Percentiles rank a stretch among this genome's conserved stretches.
Conservation (phyloP, 2,113 vertebrate species). For the Corythornis cristatus region DNA sequence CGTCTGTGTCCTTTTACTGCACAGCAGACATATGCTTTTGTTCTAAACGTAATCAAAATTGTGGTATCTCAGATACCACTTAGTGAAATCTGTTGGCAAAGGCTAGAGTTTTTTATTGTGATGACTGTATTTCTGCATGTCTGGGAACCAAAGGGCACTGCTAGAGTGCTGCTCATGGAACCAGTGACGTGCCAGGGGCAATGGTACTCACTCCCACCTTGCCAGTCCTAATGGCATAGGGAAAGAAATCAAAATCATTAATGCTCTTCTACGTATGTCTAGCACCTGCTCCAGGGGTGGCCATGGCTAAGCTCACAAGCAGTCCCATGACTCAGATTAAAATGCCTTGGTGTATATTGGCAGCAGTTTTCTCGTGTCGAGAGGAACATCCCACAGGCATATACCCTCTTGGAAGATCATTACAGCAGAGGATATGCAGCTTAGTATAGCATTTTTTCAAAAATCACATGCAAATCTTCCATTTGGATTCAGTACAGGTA, state of each 20-base stretch:
- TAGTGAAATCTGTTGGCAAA: constrained; percentile 60
- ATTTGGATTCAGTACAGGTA: background rate
- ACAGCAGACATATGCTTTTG: constrained; percentile 65
- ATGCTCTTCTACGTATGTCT: background rate
- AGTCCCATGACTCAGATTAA: background rate
- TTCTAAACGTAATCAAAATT: constrained; percentile 62
- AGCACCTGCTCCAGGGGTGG: background rate
- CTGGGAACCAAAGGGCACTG: background rate
- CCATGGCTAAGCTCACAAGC: background rate
- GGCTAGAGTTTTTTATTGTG: constrained; percentile 19
- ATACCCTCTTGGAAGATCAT: background rate
- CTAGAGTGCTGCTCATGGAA: background rate
- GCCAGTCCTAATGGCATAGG: background rate
- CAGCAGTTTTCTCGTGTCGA: background rate
- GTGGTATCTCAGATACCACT: constrained; percentile 52
- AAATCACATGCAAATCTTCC: background rate
- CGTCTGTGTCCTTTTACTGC: constrained; percentile 21
- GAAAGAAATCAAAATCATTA: background rate
- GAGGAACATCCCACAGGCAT: background rate
- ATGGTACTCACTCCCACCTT: background rate
- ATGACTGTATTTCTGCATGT: constrained; percentile 33
- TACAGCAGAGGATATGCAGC: background rate
- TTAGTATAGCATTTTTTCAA: background rate
- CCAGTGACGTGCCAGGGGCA: background rate
- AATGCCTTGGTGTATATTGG: background rate